Evolutionary conservation across 2,888 invertebrate species (phyloP).

Genomic region (Papilio gigon): DNA sequence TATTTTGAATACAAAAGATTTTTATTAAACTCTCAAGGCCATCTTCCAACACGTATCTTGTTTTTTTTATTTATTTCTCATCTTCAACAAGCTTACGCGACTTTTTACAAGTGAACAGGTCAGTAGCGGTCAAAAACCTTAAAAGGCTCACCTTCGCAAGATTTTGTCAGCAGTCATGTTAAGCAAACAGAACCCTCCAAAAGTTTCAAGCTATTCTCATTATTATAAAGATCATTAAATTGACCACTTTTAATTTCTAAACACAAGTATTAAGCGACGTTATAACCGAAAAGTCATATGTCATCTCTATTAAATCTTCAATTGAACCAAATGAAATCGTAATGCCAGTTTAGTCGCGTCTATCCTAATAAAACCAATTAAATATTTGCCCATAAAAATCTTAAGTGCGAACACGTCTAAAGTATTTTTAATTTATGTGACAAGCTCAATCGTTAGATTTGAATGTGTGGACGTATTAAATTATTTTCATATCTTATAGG

Average conservation of each 20-base stretch:
- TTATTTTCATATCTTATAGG: not conserved
- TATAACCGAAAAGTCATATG: no score
- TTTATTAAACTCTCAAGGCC: no score
- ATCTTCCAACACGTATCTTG: not conserved
- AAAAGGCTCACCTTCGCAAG: not conserved
- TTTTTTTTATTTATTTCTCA: not conserved
- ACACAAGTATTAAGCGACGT: no score
- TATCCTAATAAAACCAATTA: slow-evolving; percentile 10
- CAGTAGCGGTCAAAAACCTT: not conserved
- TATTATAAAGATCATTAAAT: no score
- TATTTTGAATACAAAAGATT: not conserved
- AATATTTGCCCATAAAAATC: slow-evolving; percentile 14
- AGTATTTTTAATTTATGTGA: not conserved
- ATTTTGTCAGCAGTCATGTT: not conserved
- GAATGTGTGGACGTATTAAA: not conserved
- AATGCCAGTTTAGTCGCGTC: not conserved
- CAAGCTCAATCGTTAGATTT: not conserved
- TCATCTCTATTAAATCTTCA: no score
- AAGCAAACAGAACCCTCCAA: not conserved
- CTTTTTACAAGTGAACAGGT: not conserved
- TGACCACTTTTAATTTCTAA: no score
- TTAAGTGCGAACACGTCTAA: not conserved
- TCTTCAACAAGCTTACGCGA: not conserved
- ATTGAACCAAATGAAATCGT: slow-evolving; percentile 18
- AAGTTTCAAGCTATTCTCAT: not conserved